phyloP scores from a whole-genome alignment of 2,113 vertebrate species.

The Perca fluviatilis region DNA sequence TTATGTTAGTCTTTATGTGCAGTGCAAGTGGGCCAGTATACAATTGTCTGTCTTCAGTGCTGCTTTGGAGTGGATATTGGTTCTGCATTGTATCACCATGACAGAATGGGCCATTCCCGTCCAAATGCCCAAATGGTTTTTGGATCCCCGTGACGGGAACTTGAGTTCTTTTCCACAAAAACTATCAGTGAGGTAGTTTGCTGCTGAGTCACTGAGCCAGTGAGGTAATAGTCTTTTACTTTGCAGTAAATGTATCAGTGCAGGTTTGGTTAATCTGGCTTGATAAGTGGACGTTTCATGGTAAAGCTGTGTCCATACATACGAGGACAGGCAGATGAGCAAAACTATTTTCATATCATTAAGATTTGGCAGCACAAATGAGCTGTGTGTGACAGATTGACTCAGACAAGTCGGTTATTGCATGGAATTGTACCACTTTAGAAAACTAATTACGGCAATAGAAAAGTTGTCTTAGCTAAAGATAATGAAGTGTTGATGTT shows the following conservation, averaged over 20 bases:
- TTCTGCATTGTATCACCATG: constrained; percentile 1
- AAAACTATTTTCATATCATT: neutral
- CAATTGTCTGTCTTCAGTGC: neutral
- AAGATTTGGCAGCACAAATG: neutral
- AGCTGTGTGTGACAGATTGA: neutral
- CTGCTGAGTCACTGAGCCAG: neutral
- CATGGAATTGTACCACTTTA: neutral
- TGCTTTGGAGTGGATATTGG: neutral
- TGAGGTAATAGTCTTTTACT: neutral
- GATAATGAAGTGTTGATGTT: constrained; percentile 3
- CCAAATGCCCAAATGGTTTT: constrained; percentile 5
- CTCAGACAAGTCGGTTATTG: neutral
- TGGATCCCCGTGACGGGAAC: constrained; percentile 9
- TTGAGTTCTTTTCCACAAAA: constrained; percentile 12
- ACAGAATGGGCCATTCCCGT: constrained; percentile 7
- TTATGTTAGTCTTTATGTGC: too few relatives aligned
- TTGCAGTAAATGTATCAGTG: neutral
- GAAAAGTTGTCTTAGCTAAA: neutral
- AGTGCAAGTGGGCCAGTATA: neutral
- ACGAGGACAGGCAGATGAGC: neutral
- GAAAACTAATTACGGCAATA: neutral
- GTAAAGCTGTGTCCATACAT: neutral
- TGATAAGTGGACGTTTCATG: neutral
- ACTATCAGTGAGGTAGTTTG: neutral
- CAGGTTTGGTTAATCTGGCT: neutral